phyloP scores from a whole-genome alignment of 2,888 invertebrate species.

The Drosophila dives region DNA sequence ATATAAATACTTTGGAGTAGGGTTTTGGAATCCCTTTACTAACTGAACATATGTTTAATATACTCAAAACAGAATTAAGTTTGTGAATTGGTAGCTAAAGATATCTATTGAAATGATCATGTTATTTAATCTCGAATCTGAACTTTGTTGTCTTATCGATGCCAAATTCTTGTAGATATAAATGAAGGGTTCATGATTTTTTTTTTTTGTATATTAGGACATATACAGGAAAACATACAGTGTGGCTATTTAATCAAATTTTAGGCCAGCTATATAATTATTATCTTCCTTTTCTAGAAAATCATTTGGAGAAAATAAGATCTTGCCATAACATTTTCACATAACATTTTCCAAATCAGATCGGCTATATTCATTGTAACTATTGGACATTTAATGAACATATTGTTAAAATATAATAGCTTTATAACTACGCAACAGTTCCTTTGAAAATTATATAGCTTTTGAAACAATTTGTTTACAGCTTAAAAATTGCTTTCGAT shows the following conservation, averaged over 20 bases:
- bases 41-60: not conserved
- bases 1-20: not conserved
- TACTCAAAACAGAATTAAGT: not conserved
- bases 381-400: not conserved
- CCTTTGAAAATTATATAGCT: conserved; percentile 9
- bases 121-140: not conserved
- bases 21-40: conserved; percentile 4
- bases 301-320: not conserved
- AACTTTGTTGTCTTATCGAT: not conserved
- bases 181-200: not conserved
- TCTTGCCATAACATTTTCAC: too few species aligned
- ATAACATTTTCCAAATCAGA: accelerated
- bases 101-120: not conserved
- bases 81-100: not conserved
- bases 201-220: not conserved
- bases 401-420: not conserved
- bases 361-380: not conserved
- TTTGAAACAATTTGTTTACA: conserved; percentile 2
- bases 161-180: not conserved
- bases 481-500: conserved; percentile 19
- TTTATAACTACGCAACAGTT: not conserved
- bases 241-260: accelerated
- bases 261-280: not conserved
- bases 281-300: accelerated
- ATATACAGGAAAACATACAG: too few species aligned